Base-by-base conservation (phyloP, 2,113 vertebrate genomes). In the Melospiza melodia region DNA sequence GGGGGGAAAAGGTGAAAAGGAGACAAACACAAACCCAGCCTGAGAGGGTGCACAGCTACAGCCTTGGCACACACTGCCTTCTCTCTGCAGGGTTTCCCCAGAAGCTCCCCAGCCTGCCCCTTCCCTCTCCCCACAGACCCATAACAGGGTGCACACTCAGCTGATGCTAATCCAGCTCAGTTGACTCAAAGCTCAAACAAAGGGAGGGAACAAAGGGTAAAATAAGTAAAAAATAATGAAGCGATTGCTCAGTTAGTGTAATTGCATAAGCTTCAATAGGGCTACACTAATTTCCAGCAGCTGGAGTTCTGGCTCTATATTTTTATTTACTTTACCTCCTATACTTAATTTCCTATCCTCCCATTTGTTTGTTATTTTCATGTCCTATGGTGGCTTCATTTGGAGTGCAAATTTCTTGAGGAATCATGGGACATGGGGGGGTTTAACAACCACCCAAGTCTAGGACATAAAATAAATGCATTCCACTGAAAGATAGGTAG, bases 291-390 rank as follows among this genome's bases (percentile, higher is more conserved):
- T 95, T 92, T 86, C 57, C 75, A 96, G 48, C 92, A 96, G 93
- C 87, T 96, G 92, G 48, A 84, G 30, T 21, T 85, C 55, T 88
- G 85, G 59, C 16, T 81, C 31, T 84, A 68, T 75, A 76, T 76
- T 87, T 94, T 84, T 92, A 84, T 89, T 97, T 95, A 89, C 25
- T 94, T 95, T 87, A 84, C 69, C 91, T 87, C 51, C 87, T 95
- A 93, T 79, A 94, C 67, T 79, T 93, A 57, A 96, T 96, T 96
- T 96, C 72, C 87, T 93, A 86, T 52, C 15, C 59, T 85, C 22
- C 37, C 51, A 77, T 93, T 95, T 95, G 59, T 90, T 94, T 95
- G 55, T 30, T 90, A 77, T 92, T 93, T 90, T 61, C 76, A 27
- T 69, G 54, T 54, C 41, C 41, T 69, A 51, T 87, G 37, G 46